Conservation (phyloP, 2,888 invertebrate species). For the Bimastos eiseni region DNA sequence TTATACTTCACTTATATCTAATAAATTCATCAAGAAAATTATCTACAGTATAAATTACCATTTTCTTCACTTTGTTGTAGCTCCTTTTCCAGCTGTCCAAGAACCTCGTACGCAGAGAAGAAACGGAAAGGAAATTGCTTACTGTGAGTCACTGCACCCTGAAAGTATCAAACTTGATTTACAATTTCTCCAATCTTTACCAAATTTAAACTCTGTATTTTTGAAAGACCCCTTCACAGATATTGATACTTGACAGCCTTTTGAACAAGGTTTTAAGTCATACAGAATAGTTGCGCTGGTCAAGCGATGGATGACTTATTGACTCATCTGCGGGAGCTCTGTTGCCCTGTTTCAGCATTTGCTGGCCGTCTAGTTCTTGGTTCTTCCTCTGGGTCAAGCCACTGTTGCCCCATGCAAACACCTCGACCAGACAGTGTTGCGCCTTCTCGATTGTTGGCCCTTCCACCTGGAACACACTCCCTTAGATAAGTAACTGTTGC, state of each 20-base stretch:
- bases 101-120: slow-evolving; percentile 63
- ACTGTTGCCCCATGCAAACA: too few species aligned
- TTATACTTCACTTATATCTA: neutral
- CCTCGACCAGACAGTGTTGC: too few species aligned
- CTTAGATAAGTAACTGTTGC: too few species aligned
- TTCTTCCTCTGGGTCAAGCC: too few species aligned
- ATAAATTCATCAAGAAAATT: neutral
- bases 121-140: slow-evolving; percentile 64
- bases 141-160: slow-evolving; percentile 61
- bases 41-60: slow-evolving; percentile 17
- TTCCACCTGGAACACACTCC: too few species aligned
- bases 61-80: slow-evolving; percentile 52
- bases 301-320: too few species aligned
- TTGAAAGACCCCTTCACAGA: neutral
- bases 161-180: slow-evolving; percentile 36
- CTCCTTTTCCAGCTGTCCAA: slow-evolving; percentile 55
- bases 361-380: too few species aligned
- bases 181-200: neutral
- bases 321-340: too few species aligned
- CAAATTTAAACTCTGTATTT: neutral
- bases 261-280: neutral
- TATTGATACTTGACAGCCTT: neutral
- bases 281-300: too few species aligned
- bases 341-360: too few species aligned
- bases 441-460: too few species aligned